These are phyloP conservation scores for Turritopsis rubra DNA, from an alignment of 30 jellyfish, hydroid and myxozoan genomes.

Conservation along the genomic window DNA sequence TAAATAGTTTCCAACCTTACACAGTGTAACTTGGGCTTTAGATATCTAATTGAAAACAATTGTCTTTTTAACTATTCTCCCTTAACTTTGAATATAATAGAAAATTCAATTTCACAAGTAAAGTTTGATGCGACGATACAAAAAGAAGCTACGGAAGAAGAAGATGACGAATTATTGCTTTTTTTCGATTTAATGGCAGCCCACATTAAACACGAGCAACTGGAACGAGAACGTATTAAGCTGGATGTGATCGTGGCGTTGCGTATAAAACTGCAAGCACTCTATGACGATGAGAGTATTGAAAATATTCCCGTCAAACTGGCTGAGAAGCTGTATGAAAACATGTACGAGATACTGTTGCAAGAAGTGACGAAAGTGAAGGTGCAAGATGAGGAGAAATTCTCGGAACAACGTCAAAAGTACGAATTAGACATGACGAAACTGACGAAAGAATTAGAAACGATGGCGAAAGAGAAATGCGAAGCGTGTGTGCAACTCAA, in stretches of 20 bases:
- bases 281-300: conserved; percentile 6
- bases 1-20: no score
- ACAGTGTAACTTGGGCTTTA: neutral
- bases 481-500: neutral
- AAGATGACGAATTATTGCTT: neutral
- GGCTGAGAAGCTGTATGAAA: conserved; percentile 16
- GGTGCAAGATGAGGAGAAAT: neutral
- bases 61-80: neutral
- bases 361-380: conserved; percentile 17
- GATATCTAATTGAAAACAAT: neutral
- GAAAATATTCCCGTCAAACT: conserved; percentile 5
- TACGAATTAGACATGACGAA: neutral
- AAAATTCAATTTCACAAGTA: neutral
- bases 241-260: conserved; percentile 23
- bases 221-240: conserved; percentile 19
- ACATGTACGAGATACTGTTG: conserved; percentile 1
- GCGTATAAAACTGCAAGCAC: neutral
- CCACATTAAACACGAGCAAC: conserved; percentile 1
- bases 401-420: neutral
- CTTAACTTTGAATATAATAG: neutral
- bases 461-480: neutral
- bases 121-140: neutral
- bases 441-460: neutral
- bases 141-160: neutral
- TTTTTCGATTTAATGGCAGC: conserved; percentile 22